These are phyloP conservation scores for Hippasteria phrygiana DNA, from an alignment of 53 echinoderm and acorn worm genomes.

Conservation along the genomic window DNA sequence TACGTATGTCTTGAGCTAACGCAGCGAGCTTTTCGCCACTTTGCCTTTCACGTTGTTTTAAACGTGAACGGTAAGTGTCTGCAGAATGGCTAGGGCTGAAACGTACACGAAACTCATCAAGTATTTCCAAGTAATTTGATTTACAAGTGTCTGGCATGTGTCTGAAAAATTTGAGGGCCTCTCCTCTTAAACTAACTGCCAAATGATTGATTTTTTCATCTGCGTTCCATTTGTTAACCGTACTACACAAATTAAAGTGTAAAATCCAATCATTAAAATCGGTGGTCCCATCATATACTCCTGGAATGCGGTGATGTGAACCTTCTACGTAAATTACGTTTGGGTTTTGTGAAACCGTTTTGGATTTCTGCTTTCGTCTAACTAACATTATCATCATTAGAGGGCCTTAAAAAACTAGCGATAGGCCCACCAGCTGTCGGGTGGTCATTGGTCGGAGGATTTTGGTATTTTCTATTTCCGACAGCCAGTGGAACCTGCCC, in stretches of 20 bases:
- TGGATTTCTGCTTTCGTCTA: no score
- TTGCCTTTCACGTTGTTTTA: slow-evolving; percentile 9
- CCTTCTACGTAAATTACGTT: neutral
- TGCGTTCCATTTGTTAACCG: neutral
- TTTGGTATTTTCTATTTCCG: neutral
- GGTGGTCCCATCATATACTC: slow-evolving; percentile 6
- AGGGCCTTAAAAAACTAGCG: no score
- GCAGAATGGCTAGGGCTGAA: slow-evolving; percentile 15
- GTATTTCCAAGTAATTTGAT: neutral
- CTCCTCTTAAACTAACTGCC: neutral
- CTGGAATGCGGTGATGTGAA: slow-evolving; percentile 5
- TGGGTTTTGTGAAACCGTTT: no score
- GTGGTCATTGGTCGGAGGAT: slow-evolving; percentile 15
- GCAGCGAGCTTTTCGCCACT: slow-evolving; percentile 16
- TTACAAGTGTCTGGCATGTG: slow-evolving; percentile 7
- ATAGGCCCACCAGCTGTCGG: slow-evolving; percentile 33
- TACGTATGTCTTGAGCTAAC: slow-evolving; percentile 14
- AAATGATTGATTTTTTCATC: neutral
- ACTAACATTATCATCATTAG: neutral
- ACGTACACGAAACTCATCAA: slow-evolving; percentile 24
- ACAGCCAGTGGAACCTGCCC: slow-evolving; percentile 10
- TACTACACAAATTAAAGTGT: slow-evolving; percentile 16
- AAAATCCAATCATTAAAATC: slow-evolving; percentile 28
- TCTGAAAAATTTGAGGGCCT: neutral
- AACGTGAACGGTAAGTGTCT: neutral